Evolutionary conservation across 2,797 vertebrate genomes (phyloP), one percentile per base, ranked within the genome.

Genomic region (Caiman crocodilus): DNA sequence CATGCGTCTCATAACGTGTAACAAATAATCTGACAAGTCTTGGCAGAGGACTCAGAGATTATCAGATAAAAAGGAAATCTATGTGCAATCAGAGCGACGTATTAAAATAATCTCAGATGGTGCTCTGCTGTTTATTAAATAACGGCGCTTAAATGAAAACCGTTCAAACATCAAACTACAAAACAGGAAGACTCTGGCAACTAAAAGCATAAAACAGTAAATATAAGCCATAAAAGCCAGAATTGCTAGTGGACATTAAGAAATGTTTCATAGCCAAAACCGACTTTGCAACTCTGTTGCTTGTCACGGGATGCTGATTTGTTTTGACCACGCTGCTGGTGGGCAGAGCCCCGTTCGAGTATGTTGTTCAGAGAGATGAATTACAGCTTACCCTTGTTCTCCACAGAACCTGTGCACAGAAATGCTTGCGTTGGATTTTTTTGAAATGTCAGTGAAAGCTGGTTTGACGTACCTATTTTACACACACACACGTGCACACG

Each of bases 381-480:
- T 93, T 94, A 93, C 92, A 94, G 90, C 93, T 96, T 95, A 93
- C 94, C 92, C 32, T 85, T 71, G 16, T 26, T 86, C 85, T 82
- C 60, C 91, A 85, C 59, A 92, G 93, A 42, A 16, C 65, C 67
- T 18, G 92, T 56, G n/a, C 1, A 1, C 75, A 83, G 75, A 90
- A 90, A 92, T 56, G 79, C 93, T 93, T 94, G 71, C 93, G 67
- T 35, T 94, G 65, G 7, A 4, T 94, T 90, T 50, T 86, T 84
- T 85, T 30, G 79, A 93, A 93, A 55, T 90, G 59, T 63, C 35
- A 75, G 1, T 77, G 35, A 71, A 59, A 50, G 42, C 42, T 50
- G 42, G 42, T 50, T 50, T 50, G 42, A 50, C 3, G 42, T 50
- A 50, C 42, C 42, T 50, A 50, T 50, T 50, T 50, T 50, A 50